Conservation (phyloP, 2,888 invertebrate species). For the Pristionchus fissidentatus region DNA sequence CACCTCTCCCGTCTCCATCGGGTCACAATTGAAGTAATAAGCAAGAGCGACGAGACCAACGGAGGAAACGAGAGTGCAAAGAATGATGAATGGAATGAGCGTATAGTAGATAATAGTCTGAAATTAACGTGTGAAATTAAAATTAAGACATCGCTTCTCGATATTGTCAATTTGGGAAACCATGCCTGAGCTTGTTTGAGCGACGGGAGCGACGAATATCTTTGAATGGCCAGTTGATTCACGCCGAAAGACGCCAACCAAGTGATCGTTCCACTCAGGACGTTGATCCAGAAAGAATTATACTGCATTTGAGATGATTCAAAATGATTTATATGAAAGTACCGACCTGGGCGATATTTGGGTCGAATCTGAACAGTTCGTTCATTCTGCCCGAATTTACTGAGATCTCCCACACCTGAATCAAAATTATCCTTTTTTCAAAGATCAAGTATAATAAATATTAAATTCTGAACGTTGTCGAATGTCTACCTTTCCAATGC, state of each 20-base stretch:
- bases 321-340: not conserved
- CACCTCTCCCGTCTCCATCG: conserved; percentile 61
- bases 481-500: conserved; percentile 54
- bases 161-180: not conserved
- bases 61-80: conserved; percentile 67
- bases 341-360: conserved; percentile 56
- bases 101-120: conserved; percentile 64
- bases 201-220: conserved; percentile 66
- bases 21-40: conserved; percentile 71
- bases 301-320: conserved; percentile 56
- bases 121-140: not conserved
- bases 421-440: too few species aligned
- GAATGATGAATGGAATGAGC: conserved; percentile 66
- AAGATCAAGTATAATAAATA: too few species aligned
- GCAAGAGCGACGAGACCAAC: conserved; percentile 70
- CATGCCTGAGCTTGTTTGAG: conserved; percentile 57
- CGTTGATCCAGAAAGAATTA: conserved; percentile 69
- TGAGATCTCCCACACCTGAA: conserved; percentile 57
- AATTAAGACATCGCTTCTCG: not conserved
- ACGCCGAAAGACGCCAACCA: conserved; percentile 72
- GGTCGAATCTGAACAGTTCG: conserved; percentile 60
- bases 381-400: conserved; percentile 61
- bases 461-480: too few species aligned
- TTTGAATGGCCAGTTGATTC: conserved; percentile 70
- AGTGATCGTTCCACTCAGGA: conserved; percentile 65